A percentile compares a stretch with the other conserved stretches of the same genome.
Conservation (phyloP, 1,140 invertebrate genomes). For the Megathymus violae region DNA sequence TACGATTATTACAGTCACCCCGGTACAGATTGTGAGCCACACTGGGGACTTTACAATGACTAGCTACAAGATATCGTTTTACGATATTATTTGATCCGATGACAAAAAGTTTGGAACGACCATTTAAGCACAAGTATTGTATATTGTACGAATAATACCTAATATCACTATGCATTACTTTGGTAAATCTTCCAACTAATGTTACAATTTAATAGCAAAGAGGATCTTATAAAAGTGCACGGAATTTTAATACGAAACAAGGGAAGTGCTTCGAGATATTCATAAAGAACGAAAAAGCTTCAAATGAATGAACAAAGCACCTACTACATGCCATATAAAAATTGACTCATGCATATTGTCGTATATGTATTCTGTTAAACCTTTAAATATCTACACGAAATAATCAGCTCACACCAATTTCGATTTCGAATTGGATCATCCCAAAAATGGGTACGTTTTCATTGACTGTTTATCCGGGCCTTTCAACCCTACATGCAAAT, state of each 20-base stretch:
- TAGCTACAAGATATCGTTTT: neutral
- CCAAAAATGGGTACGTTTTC: neutral
- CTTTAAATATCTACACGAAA: neutral
- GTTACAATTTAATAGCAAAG: slow-evolving; percentile 3
- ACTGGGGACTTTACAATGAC: too few relatives aligned
- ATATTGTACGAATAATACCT: too few relatives aligned
- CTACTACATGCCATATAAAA: slow-evolving; percentile 15
- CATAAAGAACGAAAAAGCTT: neutral
- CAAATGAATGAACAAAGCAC: neutral
- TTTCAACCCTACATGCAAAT: neutral
- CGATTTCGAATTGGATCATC: neutral
- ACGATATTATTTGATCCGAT: neutral
- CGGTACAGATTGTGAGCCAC: too few relatives aligned
- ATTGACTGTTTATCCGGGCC: neutral
- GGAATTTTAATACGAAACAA: neutral
- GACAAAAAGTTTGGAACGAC: too few relatives aligned
- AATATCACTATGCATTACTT: neutral
- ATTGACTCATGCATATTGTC: slow-evolving; percentile 26
- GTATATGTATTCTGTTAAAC: slow-evolving; percentile 21
- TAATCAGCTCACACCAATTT: neutral
- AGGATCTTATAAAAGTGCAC: slow-evolving; percentile 13
- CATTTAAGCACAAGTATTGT: too few relatives aligned
- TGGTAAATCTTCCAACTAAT: slow-evolving; percentile 8
- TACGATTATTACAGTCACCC: too few relatives aligned
- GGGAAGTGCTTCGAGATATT: neutral